Percentiles rank a stretch among this genome's conserved stretches.
phyloP scores from a whole-genome alignment of 2,888 invertebrate species.

The Sphinx pinastri region DNA sequence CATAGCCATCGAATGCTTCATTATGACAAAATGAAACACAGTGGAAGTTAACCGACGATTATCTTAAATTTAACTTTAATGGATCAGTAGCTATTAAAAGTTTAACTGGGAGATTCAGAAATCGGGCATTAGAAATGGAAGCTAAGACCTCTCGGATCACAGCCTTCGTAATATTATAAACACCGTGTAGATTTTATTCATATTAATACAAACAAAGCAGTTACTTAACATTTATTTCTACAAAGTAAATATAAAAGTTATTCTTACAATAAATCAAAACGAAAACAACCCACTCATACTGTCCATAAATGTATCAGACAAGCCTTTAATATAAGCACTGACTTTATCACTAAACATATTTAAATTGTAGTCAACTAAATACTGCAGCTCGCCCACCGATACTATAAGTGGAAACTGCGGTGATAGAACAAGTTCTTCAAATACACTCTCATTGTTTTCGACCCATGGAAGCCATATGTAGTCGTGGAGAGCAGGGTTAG shows the following conservation, averaged over 20 bases:
- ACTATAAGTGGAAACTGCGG: constrained; percentile 54
- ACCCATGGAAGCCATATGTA: constrained; percentile 58
- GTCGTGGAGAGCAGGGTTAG: constrained; percentile 49
- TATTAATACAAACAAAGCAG: background rate
- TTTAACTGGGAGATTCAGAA: too few relatives aligned
- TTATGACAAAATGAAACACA: too few relatives aligned
- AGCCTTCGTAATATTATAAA: too few relatives aligned
- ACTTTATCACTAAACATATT: constrained; percentile 48
- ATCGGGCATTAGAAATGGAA: too few relatives aligned
- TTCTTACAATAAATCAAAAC: constrained; percentile 34
- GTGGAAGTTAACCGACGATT: too few relatives aligned
- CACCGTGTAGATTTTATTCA: too few relatives aligned
- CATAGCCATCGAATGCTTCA: too few relatives aligned
- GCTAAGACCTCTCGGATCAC: too few relatives aligned
- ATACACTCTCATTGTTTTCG: constrained; percentile 44
- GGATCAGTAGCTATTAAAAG: too few relatives aligned
- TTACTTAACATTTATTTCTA: background rate
- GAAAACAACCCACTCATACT: constrained; percentile 48
- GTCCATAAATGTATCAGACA: constrained; percentile 48
- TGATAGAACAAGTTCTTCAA: constrained; percentile 35
- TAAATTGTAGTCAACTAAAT: constrained; percentile 52
- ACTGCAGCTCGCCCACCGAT: constrained; percentile 49
- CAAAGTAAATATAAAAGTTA: background rate
- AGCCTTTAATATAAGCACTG: constrained; percentile 42
- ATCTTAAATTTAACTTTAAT: too few relatives aligned